Evolutionary conservation across 2,797 vertebrate genomes (phyloP).

Genomic region (Leptoclinus maculatus): DNA sequence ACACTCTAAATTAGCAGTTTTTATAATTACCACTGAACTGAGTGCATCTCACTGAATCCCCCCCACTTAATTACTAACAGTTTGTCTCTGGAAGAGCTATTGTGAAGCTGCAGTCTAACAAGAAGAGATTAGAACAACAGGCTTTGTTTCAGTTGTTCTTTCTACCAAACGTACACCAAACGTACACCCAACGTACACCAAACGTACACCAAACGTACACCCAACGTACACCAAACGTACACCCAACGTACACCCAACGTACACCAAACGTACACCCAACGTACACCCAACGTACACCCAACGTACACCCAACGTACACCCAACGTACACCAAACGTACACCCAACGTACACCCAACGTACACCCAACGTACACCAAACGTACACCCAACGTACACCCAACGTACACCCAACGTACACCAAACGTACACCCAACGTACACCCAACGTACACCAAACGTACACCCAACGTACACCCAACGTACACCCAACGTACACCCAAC

Average conservation of each 20-base stretch:
- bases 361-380: background rate
- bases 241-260: background rate
- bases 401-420: background rate
- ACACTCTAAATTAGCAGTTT: slow-evolving; percentile 79
- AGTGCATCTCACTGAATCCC: slow-evolving; percentile 73
- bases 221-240: background rate
- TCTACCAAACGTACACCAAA: background rate
- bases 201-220: background rate
- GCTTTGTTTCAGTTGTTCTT: slow-evolving; percentile 13
- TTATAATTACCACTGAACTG: slow-evolving; percentile 83
- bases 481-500: background rate
- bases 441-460: background rate
- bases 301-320: background rate
- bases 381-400: background rate
- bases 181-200: background rate
- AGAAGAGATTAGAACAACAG: slow-evolving; percentile 30
- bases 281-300: background rate
- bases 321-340: background rate
- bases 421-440: background rate
- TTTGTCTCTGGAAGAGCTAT: slow-evolving; percentile 79
- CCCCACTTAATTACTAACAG: slow-evolving; percentile 82
- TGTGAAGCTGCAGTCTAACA: slow-evolving; percentile 77
- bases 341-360: background rate
- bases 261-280: background rate
- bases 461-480: background rate